Base-by-base conservation (phyloP, 2,888 invertebrate species). In the Tridacna crocea region DNA sequence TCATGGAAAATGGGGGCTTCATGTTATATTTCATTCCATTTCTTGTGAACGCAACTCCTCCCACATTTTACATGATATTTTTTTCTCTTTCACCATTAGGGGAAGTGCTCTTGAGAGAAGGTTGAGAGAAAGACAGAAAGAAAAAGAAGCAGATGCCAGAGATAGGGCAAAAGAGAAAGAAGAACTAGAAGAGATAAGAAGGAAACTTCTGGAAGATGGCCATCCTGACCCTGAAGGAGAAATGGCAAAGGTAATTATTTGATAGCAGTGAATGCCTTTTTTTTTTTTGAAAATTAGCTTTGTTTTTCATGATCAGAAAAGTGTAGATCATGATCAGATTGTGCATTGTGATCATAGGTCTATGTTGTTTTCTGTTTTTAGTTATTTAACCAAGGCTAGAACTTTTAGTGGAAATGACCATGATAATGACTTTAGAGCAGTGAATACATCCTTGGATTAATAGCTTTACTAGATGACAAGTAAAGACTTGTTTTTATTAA, bases 121-220 rank as follows among this genome's bases (percentile, higher is more conserved):
- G n/a, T 95, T 99, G 79, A 97, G 97, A 55, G 98, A 98, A 93
- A 96, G 99, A 87, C 98, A 99, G 87, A 96, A 98, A 88, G 99
- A 99, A 95, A 97, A 98, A 10, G 98, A 98, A 94, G 95, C 96
- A 12, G 99, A 99, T 95, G 97, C 96, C 70, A 96, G 97, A 90
- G 99, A 99, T 95, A 95, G 99, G 22, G 96, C 96, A 91, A 89
- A 93, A 91, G 99, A 97, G 96, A 96, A 96, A 92, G 97, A 97
- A 90, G 98, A 99, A 95, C 95, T 99, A 85, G 97, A 97, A 88
- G 97, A 98, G 94, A 95, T 99, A 78, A 96, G 96, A 91, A 96
- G 96, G 83, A 96, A 97, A 93, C 96, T 98, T 73, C 90, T 94
- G 85, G 94, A 95, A 77, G 95, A 95, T 87, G 95, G 95, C 36